phyloP scores from a whole-genome alignment of 2,888 invertebrate species.

The Diarsia rubi region DNA sequence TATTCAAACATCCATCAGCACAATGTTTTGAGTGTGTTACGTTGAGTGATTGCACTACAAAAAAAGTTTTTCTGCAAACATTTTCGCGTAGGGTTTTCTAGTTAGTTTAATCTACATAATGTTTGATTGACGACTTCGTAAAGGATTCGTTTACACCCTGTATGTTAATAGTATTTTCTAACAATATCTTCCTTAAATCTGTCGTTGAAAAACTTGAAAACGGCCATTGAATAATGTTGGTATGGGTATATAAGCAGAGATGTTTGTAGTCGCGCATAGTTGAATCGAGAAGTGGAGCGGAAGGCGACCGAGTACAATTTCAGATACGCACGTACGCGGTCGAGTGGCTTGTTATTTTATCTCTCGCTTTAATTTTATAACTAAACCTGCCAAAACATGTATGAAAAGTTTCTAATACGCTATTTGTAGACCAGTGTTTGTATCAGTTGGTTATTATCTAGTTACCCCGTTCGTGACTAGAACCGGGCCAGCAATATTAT shows the following conservation, averaged over 20 bases:
- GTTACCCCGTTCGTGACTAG: slow-evolving; percentile 30
- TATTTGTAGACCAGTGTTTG: slow-evolving; percentile 46
- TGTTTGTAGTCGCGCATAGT: slow-evolving; percentile 50
- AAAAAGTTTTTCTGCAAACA: too few relatives aligned
- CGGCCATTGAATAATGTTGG: slow-evolving; percentile 11
- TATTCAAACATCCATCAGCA: too few relatives aligned
- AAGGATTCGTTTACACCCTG: too few relatives aligned
- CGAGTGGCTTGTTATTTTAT: slow-evolving; percentile 63
- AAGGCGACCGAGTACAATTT: slow-evolving; percentile 64
- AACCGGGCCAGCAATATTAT: slow-evolving; percentile 18
- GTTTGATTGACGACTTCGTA: too few relatives aligned
- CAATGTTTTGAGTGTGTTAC: too few relatives aligned
- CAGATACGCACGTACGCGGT: slow-evolving; percentile 62
- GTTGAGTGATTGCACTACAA: too few relatives aligned
- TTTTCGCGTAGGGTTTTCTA: too few relatives aligned
- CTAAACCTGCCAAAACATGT: slow-evolving; percentile 46
- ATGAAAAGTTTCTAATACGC: slow-evolving; percentile 55
- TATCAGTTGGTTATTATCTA: slow-evolving; percentile 56
- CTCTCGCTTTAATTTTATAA: slow-evolving; percentile 63
- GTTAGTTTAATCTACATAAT: too few relatives aligned
- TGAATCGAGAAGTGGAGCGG: slow-evolving; percentile 56
- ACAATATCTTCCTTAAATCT: not conserved
- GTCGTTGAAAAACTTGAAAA: slow-evolving; percentile 20
- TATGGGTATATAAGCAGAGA: slow-evolving; percentile 30
- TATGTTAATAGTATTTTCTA: not conserved